Conservation (phyloP, 2,113 vertebrate genomes). For the Lagopus leucura region DNA sequence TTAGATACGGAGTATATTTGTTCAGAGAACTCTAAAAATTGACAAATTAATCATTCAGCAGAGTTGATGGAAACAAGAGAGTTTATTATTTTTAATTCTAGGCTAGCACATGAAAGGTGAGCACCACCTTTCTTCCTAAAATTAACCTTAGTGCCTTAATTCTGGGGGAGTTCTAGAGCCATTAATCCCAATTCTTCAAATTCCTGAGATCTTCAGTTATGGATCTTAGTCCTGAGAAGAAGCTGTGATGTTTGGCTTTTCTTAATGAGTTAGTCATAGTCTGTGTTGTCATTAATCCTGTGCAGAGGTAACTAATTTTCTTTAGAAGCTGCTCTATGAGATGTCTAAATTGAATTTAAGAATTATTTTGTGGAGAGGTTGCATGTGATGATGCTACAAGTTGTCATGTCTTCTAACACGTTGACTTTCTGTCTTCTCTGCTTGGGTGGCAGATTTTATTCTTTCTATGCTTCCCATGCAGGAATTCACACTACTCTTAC, state of each 20-base stretch:
- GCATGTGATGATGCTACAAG: accelerated
- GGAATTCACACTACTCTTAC: background rate
- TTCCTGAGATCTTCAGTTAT: background rate
- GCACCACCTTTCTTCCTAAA: background rate
- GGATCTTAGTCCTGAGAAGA: background rate
- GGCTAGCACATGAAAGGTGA: background rate
- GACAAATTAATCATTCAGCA: background rate
- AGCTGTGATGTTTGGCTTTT: background rate
- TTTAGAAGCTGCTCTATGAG: background rate
- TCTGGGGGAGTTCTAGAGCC: background rate
- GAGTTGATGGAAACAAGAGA: background rate
- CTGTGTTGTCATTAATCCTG: background rate
- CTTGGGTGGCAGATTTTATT: background rate
- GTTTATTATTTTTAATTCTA: background rate
- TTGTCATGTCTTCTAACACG: background rate
- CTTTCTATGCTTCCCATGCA: background rate
- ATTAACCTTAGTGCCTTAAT: background rate
- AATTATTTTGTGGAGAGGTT: background rate
- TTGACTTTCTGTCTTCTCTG: background rate
- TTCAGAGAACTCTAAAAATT: background rate
- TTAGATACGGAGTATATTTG: background rate
- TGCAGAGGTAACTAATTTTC: background rate
- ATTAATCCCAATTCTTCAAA: background rate
- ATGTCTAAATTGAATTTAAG: background rate
- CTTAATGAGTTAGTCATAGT: background rate